Evolutionary conservation across 2,797 vertebrate genomes (phyloP), one percentile per base, ranked within the genome.

Genomic region (Oreonectes daqikongensis): DNA sequence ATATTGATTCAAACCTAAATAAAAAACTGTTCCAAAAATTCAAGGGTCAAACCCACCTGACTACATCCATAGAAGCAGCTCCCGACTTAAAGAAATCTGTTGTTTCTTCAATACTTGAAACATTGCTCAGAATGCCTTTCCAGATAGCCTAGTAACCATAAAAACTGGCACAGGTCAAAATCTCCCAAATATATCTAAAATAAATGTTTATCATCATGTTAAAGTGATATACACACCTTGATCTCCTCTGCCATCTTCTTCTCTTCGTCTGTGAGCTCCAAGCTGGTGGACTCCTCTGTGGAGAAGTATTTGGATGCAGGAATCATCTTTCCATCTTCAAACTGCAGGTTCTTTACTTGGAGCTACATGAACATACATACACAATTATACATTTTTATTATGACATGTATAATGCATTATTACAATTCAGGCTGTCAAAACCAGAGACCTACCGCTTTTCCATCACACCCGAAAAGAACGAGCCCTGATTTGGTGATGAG

Each of bases 51-150:
- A 69, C 87, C 93, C 87, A 99, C 97, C 97, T 95, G 86, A 95
- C 95, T 79, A 99, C 97, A 75, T 99, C 97, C 97, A 99, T 98
- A 35, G 97, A 99, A 1, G 96, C 95, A 4, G 95, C 97, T 85
- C 97, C 97, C 6, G 95, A 95, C 92, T 98, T 99, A 89, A 99
- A 99, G 91, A 99, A 99, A 88, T 99, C 97, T 3, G 96, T 99
- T 35, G 93, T 86, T 76, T 96, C 93, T 78, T 96, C 93, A 22
- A 99, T 90, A 46, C 80, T 83, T 20, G 92, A 28, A 70, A 98
- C 78, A 1, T 96, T 98, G 86, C 94, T 97, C 87, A 99, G 90
- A 88, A 99, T 98, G 46, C 93, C 86, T 81, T 93, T 96, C 97
- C 97, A 99, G 88, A 97, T 95, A 76, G 72, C 87, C 97, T 99